Evolutionary conservation across 1,140 invertebrate species (phyloP).

Genomic region (Drosophila elegans): DNA sequence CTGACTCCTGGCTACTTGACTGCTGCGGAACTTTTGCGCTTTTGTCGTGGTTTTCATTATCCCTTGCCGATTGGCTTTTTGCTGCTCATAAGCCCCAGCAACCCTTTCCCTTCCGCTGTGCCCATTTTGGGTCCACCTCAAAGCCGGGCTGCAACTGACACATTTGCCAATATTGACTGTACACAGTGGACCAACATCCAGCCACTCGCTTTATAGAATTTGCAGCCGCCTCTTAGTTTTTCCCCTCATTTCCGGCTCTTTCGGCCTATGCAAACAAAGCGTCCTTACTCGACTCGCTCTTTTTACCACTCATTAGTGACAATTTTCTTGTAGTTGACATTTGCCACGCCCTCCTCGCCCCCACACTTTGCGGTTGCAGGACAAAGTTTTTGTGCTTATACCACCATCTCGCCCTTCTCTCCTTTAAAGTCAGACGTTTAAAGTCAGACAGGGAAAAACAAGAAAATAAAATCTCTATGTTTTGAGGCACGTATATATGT

Average conservation of each 20-base stretch:
- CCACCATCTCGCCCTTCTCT: constrained; percentile 15
- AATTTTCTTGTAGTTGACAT: constrained; percentile 84
- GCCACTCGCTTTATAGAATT: constrained; percentile 22
- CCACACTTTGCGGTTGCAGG: constrained; percentile 45
- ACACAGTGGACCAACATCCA: constrained; percentile 24
- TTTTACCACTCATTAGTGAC: constrained; percentile 83
- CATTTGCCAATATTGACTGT: constrained; percentile 81
- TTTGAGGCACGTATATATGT: constrained; percentile 34
- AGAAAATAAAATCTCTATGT: constrained; percentile 8
- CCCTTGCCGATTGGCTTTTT: constrained; percentile 68
- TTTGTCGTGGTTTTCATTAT: constrained; percentile 81
- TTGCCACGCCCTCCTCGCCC: constrained; percentile 47
- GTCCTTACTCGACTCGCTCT: constrained; percentile 52
- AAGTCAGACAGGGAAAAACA: constrained; percentile 34
- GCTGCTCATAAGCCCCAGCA: constrained; percentile 70
- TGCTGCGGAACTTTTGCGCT: constrained; percentile 66
- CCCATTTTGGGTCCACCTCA: constrained; percentile 17
- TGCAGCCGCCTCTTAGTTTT: not conserved
- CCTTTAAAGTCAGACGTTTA: constrained; percentile 29
- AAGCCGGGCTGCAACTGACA: constrained; percentile 66
- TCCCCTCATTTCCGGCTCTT: constrained; percentile 40
- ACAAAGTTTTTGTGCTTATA: constrained; percentile 67
- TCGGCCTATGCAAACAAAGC: constrained; percentile 66
- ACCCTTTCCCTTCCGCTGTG: constrained; percentile 3
- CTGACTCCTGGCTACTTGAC: constrained; percentile 32